Percentiles rank a stretch among this genome's conserved stretches.
phyloP scores from a whole-genome alignment of 2,888 invertebrate species.

The Macaria liturata region DNA sequence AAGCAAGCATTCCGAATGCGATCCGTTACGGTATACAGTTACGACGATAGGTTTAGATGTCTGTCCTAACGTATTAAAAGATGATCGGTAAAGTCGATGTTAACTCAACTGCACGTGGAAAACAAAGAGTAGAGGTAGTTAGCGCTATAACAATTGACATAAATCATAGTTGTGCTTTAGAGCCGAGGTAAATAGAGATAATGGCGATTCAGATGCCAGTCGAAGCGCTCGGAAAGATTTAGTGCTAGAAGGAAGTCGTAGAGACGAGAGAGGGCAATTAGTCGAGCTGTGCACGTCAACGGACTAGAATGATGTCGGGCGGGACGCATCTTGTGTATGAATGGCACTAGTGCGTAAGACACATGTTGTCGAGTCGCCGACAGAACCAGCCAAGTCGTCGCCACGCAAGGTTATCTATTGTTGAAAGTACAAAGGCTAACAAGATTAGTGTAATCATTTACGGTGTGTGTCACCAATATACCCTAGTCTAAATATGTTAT shows the following conservation, averaged over 20 bases:
- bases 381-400: constrained; percentile 56
- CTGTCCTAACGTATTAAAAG: constrained; percentile 6
- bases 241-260: constrained; percentile 52
- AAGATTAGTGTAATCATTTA: constrained; percentile 19
- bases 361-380: constrained; percentile 40
- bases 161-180: constrained; percentile 34
- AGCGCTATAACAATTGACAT: constrained; percentile 32
- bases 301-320: constrained; percentile 57
- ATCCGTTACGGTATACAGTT: constrained; percentile 33
- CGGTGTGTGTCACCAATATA: constrained; percentile 8
- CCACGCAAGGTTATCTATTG: constrained; percentile 53
- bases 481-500: too few species aligned
- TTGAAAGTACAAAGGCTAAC: constrained; percentile 37
- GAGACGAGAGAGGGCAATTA: constrained; percentile 67
- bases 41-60: constrained; percentile 2
- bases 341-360: constrained; percentile 50
- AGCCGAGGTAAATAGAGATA: constrained; percentile 48
- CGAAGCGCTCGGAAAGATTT: constrained; percentile 50
- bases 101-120: constrained; percentile 30
- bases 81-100: constrained; percentile 12
- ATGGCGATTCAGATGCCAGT: constrained; percentile 58
- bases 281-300: constrained; percentile 56
- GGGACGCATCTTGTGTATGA: constrained; percentile 53
- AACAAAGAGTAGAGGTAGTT: constrained; percentile 41
- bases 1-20: constrained; percentile 72